Evolutionary conservation across 2,888 invertebrate genomes (phyloP), one percentile per base, ranked within the genome.

Genomic region (Chloroclysta siterata): DNA sequence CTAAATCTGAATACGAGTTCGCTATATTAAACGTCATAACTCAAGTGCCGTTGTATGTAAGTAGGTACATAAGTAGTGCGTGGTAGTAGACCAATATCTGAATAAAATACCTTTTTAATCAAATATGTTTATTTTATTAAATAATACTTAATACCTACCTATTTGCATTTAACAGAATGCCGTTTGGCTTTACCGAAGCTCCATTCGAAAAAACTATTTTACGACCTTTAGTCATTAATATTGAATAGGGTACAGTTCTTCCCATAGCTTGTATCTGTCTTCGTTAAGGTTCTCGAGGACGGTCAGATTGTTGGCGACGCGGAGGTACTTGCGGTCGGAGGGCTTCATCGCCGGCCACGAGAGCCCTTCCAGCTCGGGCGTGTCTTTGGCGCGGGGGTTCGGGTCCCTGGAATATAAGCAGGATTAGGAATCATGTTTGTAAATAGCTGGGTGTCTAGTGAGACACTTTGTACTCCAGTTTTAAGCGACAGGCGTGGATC

Each of bases 181-280:
- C 36, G 4, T 11, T 39, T 39, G 36, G 10, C 36, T 39, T 39
- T 11, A 39, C 1, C 36, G 11, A 39, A 1, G 36, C 36, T 8
- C 36, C 36, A 11, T 11, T 39, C 10, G 11, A 39, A 39, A 39
- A 11, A 0, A 39, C 11, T 11, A 39, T 39, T 8, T 39, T 39
- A 8, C 3, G 22, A 22, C 22, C 22, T 22, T 10, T 8, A 11
- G 6, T 8, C 36, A 8, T 14, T 51, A 61, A 61, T 83, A 85
- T n/a, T 75, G 41, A 39, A 85, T 79, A 0, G 86, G 88, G 48
- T 85, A 88, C 1, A 88, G 69, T 10, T 84, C 75, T 5, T 88
- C 88, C 88, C 88, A 89, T 0, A 85, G 44, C 3, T 69, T 52
- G 60, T 83, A 81, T 7, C 83, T 66, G 3, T 83, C 75, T 68